phyloP scores from a whole-genome alignment of 2,797 vertebrate genomes.

The Clamator glandarius region DNA sequence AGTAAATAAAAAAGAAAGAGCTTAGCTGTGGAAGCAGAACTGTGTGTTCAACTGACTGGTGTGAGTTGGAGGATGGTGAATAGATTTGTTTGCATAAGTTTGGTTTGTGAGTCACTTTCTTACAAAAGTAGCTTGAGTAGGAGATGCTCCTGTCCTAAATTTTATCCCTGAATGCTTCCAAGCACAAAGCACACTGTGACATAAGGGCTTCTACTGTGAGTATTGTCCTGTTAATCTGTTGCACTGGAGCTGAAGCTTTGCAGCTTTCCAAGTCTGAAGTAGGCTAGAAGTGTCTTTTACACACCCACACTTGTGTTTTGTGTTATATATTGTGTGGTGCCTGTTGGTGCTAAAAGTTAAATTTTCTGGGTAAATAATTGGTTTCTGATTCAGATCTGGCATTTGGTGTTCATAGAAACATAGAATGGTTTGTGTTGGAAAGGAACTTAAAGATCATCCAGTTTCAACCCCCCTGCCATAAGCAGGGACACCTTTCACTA shows the following conservation, averaged over 20 bases:
- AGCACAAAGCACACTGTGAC: neutral
- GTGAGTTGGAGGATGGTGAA: slow-evolving; percentile 44
- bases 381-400: neutral
- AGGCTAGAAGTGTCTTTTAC: neutral
- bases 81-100: slow-evolving; percentile 28
- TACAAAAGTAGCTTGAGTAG: slow-evolving; percentile 12
- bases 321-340: neutral
- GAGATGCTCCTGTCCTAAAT: slow-evolving; percentile 33
- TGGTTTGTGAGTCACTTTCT: slow-evolving; percentile 46
- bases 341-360: neutral
- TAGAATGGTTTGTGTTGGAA: no score
- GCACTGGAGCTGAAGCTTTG: neutral
- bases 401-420: neutral
- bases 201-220: neutral
- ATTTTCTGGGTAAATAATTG: neutral
- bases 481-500: no score
- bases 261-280: neutral
- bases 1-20: neutral
- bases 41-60: neutral
- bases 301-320: neutral
- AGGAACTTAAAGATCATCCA: no score
- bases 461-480: no score
- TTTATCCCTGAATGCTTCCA: slow-evolving; percentile 18
- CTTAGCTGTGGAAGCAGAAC: slow-evolving; percentile 8
- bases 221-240: neutral